Evolutionary conservation across 64 coral and sea anemone genomes (phyloP).

Genomic region (Dendrophyllia cribrosa): DNA sequence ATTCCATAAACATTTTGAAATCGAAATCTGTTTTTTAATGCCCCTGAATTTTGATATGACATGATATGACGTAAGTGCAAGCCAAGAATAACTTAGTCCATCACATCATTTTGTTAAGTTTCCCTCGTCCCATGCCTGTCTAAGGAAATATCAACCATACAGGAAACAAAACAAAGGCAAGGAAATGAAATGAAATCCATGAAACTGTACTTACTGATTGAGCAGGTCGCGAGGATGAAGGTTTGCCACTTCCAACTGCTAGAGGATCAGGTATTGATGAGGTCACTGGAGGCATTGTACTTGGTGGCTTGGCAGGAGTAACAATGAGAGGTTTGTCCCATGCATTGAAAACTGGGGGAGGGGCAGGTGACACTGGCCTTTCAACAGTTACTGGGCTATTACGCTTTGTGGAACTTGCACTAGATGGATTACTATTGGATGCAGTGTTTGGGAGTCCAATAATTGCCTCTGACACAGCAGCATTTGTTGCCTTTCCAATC

Average conservation of each 20-base stretch:
- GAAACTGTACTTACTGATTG: conserved; percentile 51
- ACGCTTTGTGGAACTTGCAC: conserved; percentile 90
- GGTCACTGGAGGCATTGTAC: conserved; percentile 23
- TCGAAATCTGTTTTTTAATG: no score
- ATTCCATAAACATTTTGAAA: no score
- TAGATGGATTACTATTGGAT: conserved; percentile 87
- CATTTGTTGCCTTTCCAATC: conserved; percentile 42
- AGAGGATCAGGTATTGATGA: conserved; percentile 83
- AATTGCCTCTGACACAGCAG: conserved; percentile 30
- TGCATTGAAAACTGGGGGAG: conserved; percentile 84
- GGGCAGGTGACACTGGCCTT: conserved; percentile 80
- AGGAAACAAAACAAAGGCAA: neutral
- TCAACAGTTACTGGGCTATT: conserved; percentile 94
- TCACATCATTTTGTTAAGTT: no score
- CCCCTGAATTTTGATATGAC: no score
- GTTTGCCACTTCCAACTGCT: conserved; percentile 95
- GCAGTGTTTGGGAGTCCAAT: conserved; percentile 21
- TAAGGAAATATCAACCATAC: no score
- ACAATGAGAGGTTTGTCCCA: conserved; percentile 91
- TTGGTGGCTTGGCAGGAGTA: conserved; percentile 86
- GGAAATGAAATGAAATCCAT: neutral
- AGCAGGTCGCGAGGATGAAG: conserved; percentile 64
- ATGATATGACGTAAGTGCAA: no score
- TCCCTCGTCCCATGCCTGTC: no score
- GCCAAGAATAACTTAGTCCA: no score